Evolutionary conservation across 1,140 invertebrate species (phyloP).

Genomic region (Drosophila hydei): DNA sequence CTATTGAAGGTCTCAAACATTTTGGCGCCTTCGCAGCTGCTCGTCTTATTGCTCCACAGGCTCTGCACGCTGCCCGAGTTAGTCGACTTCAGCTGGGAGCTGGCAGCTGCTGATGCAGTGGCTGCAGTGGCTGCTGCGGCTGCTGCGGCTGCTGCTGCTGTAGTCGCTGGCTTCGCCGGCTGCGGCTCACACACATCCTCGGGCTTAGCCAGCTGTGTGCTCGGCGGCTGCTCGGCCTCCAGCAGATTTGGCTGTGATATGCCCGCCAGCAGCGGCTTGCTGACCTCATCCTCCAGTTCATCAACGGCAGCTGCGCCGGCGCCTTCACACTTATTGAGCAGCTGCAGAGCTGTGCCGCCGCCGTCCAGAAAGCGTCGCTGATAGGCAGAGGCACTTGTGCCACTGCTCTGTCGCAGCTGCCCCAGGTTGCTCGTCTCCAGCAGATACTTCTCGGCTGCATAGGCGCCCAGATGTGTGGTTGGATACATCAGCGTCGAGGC

Average conservation of each 20-base stretch:
- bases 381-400: conserved; percentile 16
- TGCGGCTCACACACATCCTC: conserved; percentile 67
- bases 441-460: conserved; percentile 73
- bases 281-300: conserved; percentile 69
- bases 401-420: conserved; percentile 48
- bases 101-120: conserved; percentile 9
- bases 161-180: conserved; percentile 30
- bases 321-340: conserved; percentile 58
- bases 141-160: conserved; percentile 3
- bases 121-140: conserved; percentile 5
- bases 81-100: conserved; percentile 63
- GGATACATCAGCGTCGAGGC: conserved; percentile 74
- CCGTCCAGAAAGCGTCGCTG: conserved; percentile 73
- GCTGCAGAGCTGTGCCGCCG: conserved; percentile 72
- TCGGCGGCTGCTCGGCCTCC: conserved; percentile 29
- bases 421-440: conserved; percentile 71
- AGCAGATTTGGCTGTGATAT: conserved; percentile 62
- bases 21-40: conserved; percentile 82
- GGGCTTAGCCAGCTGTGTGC: conserved; percentile 38
- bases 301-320: no score
- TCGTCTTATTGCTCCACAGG: conserved; percentile 80
- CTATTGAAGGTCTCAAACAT: conserved; percentile 83
- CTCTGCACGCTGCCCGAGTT: conserved; percentile 81
- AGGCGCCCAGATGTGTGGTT: conserved; percentile 67
- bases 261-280: conserved; percentile 63